Evolutionary conservation across 2,113 vertebrate genomes (phyloP).

Genomic region (Peromyscus leucopus): DNA sequence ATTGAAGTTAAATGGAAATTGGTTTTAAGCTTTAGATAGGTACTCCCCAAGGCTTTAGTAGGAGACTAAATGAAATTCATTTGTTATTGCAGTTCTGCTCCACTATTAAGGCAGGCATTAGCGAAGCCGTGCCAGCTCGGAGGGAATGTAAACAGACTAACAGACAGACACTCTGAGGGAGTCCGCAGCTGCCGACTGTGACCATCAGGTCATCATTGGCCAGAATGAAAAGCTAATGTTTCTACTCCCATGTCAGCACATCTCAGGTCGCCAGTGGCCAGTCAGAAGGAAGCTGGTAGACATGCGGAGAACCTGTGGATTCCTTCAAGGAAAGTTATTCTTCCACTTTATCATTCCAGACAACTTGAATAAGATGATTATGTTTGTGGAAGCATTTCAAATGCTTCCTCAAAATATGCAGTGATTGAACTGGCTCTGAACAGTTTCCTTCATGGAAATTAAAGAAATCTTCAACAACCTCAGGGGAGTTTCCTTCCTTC

Average conservation of each 20-base stretch:
- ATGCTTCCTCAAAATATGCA: conserved; percentile 39
- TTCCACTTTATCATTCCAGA: neutral
- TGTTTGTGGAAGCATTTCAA: conserved; percentile 26
- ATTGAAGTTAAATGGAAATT: conserved; percentile 73
- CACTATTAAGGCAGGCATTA: conserved; percentile 73
- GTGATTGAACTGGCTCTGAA: neutral
- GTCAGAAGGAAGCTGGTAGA: conserved; percentile 27
- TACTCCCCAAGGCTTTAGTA: conserved; percentile 61
- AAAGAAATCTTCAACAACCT: neutral
- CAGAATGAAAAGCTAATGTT: conserved; percentile 33
- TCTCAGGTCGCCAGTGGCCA: neutral
- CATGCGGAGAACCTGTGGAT: neutral
- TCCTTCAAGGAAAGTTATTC: neutral
- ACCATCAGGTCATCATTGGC: conserved; percentile 58
- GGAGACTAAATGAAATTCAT: conserved; percentile 72
- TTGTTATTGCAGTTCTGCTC: conserved; percentile 76
- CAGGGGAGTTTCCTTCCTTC: neutral
- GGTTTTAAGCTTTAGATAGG: conserved; percentile 60
- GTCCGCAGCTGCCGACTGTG: conserved; percentile 66
- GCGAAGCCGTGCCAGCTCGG: conserved; percentile 56
- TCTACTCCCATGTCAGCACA: conserved; percentile 26
- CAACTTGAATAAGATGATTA: neutral
- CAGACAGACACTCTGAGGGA: conserved; percentile 68
- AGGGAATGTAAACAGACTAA: conserved; percentile 71
- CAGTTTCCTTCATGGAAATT: conserved; percentile 44